A percentile compares a stretch with the other conserved stretches of the same genome.
phyloP scores from a whole-genome alignment of 2,797 vertebrate species.

The Scyliorhinus canicula region DNA sequence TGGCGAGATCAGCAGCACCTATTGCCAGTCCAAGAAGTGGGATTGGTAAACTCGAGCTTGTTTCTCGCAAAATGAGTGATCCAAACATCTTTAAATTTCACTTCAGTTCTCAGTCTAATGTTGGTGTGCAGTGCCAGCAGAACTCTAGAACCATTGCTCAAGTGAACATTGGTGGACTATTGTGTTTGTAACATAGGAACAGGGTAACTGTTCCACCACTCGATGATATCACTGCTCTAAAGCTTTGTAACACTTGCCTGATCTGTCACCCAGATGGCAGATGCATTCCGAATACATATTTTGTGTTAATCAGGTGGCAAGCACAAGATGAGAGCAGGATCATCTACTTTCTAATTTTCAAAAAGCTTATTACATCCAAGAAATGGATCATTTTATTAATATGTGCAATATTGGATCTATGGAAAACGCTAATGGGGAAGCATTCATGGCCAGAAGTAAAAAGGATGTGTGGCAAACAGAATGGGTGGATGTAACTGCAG shows the following conservation, averaged over 20 bases:
- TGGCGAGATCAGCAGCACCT: not conserved
- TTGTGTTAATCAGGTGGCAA: not conserved
- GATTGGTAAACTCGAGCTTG: not conserved
- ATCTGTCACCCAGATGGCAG: not conserved
- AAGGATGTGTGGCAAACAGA: not conserved
- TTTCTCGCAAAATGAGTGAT: not conserved
- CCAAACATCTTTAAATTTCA: not conserved
- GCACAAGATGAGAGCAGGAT: not conserved
- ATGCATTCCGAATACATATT: not conserved
- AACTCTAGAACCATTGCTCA: not conserved
- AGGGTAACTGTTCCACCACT: not conserved
- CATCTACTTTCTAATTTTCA: not conserved
- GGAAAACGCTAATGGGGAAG: not conserved
- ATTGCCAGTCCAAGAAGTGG: not conserved
- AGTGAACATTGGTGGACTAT: not conserved
- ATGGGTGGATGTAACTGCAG: not conserved
- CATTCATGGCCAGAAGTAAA: not conserved
- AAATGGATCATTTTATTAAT: not conserved
- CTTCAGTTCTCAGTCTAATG: not conserved
- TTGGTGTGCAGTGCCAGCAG: not conserved
- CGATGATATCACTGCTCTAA: not conserved
- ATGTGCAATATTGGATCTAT: not conserved
- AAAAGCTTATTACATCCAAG: not conserved
- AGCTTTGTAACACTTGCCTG: not conserved
- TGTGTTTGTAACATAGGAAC: not conserved